These are phyloP conservation scores for Aegypius monachus DNA, from an alignment of 2,113 vertebrate genomes.

Conservation along the genomic window DNA sequence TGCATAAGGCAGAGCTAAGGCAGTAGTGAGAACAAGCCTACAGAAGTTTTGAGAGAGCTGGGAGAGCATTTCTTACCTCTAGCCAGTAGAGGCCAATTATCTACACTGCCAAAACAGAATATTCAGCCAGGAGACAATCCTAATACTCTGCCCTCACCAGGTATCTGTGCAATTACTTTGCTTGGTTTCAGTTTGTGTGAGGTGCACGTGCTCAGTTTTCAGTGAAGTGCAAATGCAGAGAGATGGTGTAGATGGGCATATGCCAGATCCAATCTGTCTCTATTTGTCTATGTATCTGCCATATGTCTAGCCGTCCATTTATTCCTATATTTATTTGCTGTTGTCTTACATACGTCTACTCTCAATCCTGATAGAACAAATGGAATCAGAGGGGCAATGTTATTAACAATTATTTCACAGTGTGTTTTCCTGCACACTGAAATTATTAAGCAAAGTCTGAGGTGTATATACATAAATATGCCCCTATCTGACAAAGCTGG, in stretches of 20 bases:
- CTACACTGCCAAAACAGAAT: not conserved
- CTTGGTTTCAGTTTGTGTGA: not conserved
- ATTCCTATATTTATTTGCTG: not conserved
- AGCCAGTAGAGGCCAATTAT: not conserved
- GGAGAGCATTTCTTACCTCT: not conserved
- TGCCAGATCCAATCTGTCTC: not conserved
- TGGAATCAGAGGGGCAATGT: accelerated
- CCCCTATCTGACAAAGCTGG: not conserved
- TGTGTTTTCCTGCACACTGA: not conserved
- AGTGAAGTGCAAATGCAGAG: not conserved
- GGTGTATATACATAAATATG: too few relatives aligned
- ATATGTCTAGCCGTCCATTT: not conserved
- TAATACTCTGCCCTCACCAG: not conserved
- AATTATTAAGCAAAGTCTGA: not conserved
- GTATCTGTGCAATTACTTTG: accelerated
- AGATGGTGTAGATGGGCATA: not conserved
- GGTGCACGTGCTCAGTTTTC: not conserved
- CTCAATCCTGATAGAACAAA: not conserved
- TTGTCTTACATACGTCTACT: not conserved
- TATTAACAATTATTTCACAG: not conserved
- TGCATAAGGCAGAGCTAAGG: not conserved
- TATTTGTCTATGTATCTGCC: not conserved
- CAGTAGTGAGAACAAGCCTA: not conserved
- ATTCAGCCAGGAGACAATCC: not conserved
- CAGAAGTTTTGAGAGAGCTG: not conserved